Percentiles rank a stretch among this genome's conserved stretches.
phyloP scores from a whole-genome alignment of 2,888 invertebrate species.

The Esperia sulphurella region DNA sequence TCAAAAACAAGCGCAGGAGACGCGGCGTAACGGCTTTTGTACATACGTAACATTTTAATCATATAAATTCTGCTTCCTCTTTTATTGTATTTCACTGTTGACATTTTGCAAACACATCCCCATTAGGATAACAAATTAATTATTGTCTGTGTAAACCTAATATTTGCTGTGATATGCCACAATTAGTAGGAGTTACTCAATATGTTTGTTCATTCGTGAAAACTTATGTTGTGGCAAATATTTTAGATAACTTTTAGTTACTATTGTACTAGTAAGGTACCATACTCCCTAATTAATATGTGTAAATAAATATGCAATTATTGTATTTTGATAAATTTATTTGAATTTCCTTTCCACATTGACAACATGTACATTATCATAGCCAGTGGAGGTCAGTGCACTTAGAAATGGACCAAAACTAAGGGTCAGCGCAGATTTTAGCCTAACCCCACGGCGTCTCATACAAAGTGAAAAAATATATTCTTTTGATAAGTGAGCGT shows the following conservation, averaged over 20 bases:
- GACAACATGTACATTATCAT: background rate
- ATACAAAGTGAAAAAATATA: too few relatives aligned
- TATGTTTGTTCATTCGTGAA: background rate
- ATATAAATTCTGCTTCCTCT: too few relatives aligned
- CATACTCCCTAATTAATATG: background rate
- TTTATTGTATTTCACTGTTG: background rate
- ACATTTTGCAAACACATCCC: too few relatives aligned
- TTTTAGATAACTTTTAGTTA: constrained; percentile 17
- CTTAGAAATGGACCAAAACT: too few relatives aligned
- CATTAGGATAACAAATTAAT: background rate
- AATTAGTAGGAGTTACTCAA: constrained; percentile 13
- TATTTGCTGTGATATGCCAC: constrained; percentile 36
- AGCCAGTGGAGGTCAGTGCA: too few relatives aligned
- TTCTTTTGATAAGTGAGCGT: too few relatives aligned
- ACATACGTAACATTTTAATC: too few relatives aligned
- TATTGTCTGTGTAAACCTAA: background rate
- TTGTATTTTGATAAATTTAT: background rate
- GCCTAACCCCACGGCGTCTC: too few relatives aligned
- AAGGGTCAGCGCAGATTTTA: too few relatives aligned
- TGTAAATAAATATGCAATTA: constrained; percentile 1
- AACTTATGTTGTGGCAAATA: constrained; percentile 17
- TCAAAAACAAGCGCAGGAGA: too few relatives aligned
- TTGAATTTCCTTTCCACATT: background rate
- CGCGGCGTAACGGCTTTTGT: too few relatives aligned
- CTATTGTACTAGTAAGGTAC: constrained; percentile 14